phyloP scores from a whole-genome alignment of 2,113 vertebrate species.

The Phoenicopterus ruber region DNA sequence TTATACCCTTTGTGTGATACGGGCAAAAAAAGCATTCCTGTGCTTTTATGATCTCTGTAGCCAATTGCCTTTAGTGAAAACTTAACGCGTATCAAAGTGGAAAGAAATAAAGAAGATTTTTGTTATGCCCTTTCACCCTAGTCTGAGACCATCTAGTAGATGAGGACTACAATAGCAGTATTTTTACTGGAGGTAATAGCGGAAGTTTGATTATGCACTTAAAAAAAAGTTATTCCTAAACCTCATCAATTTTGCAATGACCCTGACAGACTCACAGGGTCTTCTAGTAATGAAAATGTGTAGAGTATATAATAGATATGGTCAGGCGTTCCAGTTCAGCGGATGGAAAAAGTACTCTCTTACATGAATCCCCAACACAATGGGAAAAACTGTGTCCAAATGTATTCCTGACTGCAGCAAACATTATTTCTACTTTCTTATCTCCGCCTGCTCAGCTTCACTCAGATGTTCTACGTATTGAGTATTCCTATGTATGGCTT shows the following conservation, averaged over 20 bases:
- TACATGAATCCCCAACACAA: neutral
- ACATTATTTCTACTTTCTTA: neutral
- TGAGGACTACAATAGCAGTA: neutral
- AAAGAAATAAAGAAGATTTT: neutral
- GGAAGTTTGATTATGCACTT: neutral
- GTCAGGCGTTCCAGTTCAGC: neutral
- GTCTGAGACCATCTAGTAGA: neutral
- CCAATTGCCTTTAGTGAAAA: neutral
- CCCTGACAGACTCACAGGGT: neutral
- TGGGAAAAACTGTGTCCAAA: neutral
- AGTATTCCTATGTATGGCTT: neutral
- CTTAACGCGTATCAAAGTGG: neutral
- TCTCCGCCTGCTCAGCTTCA: neutral
- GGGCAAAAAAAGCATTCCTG: neutral
- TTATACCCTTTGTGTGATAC: neutral
- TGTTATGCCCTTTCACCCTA: neutral
- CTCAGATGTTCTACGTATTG: conserved; percentile 13
- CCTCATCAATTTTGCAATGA: conserved; percentile 28
- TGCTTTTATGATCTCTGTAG: neutral
- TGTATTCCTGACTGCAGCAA: neutral
- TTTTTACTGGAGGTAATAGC: neutral
- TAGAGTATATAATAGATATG: neutral
- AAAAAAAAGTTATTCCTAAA: neutral
- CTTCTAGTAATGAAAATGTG: conserved; percentile 22
- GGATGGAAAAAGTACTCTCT: neutral